Percentiles rank a stretch among this genome's conserved stretches.
Evolutionary conservation across 2,113 vertebrate species (phyloP).

Genomic region (Carettochelys insculpta): DNA sequence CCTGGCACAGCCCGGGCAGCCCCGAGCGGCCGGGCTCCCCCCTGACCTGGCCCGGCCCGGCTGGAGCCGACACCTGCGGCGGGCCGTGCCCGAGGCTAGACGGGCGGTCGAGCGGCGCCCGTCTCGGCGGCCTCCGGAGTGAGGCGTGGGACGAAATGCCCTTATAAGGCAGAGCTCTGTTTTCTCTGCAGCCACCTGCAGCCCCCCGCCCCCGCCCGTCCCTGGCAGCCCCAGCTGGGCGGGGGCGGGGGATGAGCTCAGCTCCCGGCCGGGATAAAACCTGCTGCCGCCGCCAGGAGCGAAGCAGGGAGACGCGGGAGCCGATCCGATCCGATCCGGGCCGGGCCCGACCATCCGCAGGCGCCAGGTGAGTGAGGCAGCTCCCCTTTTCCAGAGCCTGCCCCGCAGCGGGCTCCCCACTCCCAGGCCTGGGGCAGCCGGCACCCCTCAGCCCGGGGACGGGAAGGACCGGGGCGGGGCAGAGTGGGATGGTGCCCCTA

Average conservation of each 20-base stretch:
- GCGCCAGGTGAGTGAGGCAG: not conserved
- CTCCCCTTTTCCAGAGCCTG: not conserved
- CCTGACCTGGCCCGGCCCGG: not conserved
- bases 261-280: not conserved
- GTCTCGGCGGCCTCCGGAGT: not conserved
- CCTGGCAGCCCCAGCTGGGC: not conserved
- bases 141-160: not conserved
- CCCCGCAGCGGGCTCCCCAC: no score
- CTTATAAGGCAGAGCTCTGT: not conserved
- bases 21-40: not conserved
- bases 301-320: not conserved
- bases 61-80: not conserved
- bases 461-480: no score
- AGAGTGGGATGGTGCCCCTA: not conserved
- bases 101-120: no score
- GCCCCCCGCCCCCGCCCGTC: not conserved
- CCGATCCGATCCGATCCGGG: not conserved
- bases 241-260: not conserved
- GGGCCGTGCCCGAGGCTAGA: no score
- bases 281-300: not conserved
- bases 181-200: not conserved
- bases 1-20: not conserved
- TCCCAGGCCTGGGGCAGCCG: no score
- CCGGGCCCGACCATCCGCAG: not conserved
- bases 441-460: no score